Evolutionary conservation across 2,797 vertebrate genomes (phyloP).

Genomic region (Cossypha caffra): DNA sequence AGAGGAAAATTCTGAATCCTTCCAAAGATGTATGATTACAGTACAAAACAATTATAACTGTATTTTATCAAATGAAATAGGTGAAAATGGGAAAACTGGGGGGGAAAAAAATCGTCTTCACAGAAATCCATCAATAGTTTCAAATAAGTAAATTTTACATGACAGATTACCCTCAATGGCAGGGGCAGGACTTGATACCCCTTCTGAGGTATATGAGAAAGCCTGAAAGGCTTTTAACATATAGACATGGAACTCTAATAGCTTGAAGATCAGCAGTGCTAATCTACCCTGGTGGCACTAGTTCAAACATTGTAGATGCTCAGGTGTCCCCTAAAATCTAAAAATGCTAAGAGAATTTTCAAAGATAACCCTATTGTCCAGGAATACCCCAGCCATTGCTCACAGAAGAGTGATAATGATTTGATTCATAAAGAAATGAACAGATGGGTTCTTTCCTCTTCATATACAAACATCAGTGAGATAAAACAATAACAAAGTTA

Average conservation of each 20-base stretch:
- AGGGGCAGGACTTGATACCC: neutral
- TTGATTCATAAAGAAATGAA: neutral
- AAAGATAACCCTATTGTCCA: neutral
- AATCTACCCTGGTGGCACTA: neutral
- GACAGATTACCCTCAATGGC: neutral
- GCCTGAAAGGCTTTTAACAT: neutral
- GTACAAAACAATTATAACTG: neutral
- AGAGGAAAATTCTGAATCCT: neutral
- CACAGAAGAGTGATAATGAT: neutral
- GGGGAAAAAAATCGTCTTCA: neutral
- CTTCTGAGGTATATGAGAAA: neutral
- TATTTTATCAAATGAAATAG: neutral
- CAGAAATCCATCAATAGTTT: neutral
- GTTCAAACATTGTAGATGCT: neutral
- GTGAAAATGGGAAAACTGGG: neutral
- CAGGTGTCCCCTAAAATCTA: neutral
- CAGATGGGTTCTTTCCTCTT: neutral
- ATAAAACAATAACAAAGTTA: neutral
- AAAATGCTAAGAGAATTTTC: neutral
- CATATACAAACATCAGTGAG: neutral
- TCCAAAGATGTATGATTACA: neutral
- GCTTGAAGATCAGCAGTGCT: neutral
- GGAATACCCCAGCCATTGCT: neutral
- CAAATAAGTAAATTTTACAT: neutral
- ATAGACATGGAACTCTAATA: neutral